Percentiles rank a stretch among this genome's conserved stretches.
Evolutionary conservation across 1,140 invertebrate genomes (phyloP).

Genomic region (Limonius californicus): DNA sequence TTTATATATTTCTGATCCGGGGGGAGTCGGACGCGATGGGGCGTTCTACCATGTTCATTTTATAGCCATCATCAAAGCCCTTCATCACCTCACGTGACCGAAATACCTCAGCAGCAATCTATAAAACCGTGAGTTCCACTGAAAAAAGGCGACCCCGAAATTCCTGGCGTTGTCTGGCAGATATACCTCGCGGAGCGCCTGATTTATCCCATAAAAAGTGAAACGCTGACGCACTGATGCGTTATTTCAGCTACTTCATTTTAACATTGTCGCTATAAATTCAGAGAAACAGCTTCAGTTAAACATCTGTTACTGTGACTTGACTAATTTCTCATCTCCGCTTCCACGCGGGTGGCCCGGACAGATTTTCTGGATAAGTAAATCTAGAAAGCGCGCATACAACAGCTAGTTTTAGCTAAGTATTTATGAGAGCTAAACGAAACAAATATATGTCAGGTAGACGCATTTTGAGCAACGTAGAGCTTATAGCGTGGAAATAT

Average conservation of each 20-base stretch:
- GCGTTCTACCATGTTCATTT: not conserved
- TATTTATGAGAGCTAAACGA: not conserved
- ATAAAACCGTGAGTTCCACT: not conserved
- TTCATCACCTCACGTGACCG: slow-evolving; percentile 6
- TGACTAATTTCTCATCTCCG: slow-evolving; percentile 7
- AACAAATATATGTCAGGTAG: too few relatives aligned
- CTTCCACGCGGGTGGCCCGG: not conserved
- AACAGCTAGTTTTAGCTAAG: not conserved
- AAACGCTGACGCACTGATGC: slow-evolving; percentile 3
- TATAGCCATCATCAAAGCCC: slow-evolving; percentile 1
- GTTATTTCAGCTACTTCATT: slow-evolving; percentile 12
- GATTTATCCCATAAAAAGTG: slow-evolving; percentile 5
- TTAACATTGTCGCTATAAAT: slow-evolving; percentile 10
- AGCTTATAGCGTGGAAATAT: too few relatives aligned
- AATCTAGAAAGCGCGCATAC: not conserved
- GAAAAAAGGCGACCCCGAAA: not conserved
- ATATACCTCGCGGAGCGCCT: not conserved
- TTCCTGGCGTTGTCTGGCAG: not conserved
- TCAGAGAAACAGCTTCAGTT: slow-evolving; percentile 1
- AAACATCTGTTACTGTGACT: slow-evolving; percentile 10
- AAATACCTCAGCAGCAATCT: slow-evolving; percentile 5
- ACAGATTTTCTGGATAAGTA: slow-evolving; percentile 10
- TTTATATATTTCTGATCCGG: slow-evolving; percentile 4
- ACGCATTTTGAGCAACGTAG: too few relatives aligned
- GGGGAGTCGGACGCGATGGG: not conserved